Base-by-base conservation (phyloP, 2,888 invertebrate genomes). In the Lomographa bimaculata region DNA sequence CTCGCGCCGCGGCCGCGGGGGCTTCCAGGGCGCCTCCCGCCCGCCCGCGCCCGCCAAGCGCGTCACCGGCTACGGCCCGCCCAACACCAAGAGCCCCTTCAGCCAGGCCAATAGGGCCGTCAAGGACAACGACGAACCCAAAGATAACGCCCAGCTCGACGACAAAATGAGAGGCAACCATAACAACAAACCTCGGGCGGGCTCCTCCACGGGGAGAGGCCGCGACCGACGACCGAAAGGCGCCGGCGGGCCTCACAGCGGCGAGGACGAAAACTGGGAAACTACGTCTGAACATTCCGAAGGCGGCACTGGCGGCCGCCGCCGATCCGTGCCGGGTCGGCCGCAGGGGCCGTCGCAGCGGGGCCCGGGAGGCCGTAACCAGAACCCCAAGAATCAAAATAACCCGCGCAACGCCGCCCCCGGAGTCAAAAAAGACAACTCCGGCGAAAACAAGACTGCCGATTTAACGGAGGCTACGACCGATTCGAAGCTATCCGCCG, bases 231-330 rank as follows among this genome's bases (percentile, higher is more conserved):
- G 79, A 11, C 75, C 79, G 7, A 83, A 78, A 59, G 80, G 78
- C 25, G 64, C 66, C 11, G 78, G 62, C 27, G 77, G 77, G n/a
- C 77, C 74, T 16, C 69, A 69, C 14, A 84, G 79, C 44, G 87
- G 90, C 5, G 91, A 91, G 47, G 92, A 92, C 54, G 93, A 92
- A 60, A 91, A 94, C 63, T 95, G 95, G 93, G 96, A 95, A 72
- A 95, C 95, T 24, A 95, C 95, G 7, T 95, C 95, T 3, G 96
- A 96, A 78, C 94, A 94, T 83, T 95, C 95, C 75, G 95, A 93
- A 67, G 82, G 84, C 9, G 79, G 75, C 20, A 61, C 69, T 16
- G 64, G 69, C 7, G 64, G 67, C 30, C 72, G 73, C 35, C 80
- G 80, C 25, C 78, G 82, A 36, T 70, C 81, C 28, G 60, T 59